A percentile compares a stretch with the other conserved stretches of the same genome.
These are phyloP conservation scores for Platanista minor DNA, from an alignment of 2,113 vertebrate genomes.

Conservation along the genomic window DNA sequence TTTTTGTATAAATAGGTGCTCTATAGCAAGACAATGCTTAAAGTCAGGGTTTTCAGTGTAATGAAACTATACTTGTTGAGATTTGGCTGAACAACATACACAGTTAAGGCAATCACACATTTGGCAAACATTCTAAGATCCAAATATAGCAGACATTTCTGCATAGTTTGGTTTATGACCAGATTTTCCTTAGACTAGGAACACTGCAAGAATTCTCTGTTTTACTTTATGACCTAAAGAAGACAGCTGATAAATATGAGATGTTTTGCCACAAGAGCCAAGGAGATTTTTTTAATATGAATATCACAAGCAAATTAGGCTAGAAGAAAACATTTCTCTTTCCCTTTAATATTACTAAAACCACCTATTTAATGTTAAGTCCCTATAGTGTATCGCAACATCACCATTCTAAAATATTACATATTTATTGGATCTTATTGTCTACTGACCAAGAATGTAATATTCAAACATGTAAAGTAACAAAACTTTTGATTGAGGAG, in stretches of 20 bases:
- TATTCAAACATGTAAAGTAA: not conserved
- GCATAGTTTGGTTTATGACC: conserved; percentile 26
- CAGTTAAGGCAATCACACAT: not conserved
- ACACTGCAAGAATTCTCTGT: not conserved
- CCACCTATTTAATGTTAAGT: not conserved
- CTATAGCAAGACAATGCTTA: not conserved
- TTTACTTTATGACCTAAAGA: conserved; percentile 1
- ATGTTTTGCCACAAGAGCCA: not conserved
- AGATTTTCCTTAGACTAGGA: conserved; percentile 37
- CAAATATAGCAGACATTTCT: conserved; percentile 49
- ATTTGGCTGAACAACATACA: conserved; percentile 13
- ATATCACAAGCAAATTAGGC: not conserved
- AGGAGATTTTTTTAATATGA: not conserved
- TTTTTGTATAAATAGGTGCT: not conserved
- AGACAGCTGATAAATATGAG: not conserved
- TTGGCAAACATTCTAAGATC: conserved; percentile 44
- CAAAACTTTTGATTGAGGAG: not conserved
- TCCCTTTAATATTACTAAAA: not conserved
- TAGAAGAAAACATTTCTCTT: not conserved
- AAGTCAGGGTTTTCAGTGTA: not conserved
- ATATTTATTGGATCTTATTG: not conserved
- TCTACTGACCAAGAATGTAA: not conserved
- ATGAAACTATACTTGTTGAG: not conserved
- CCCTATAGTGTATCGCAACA: not conserved
- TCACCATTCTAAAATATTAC: not conserved